A percentile compares a stretch with the other conserved stretches of the same genome.
Conservation (phyloP, 2,113 vertebrate species). For the Jacana jacana region DNA sequence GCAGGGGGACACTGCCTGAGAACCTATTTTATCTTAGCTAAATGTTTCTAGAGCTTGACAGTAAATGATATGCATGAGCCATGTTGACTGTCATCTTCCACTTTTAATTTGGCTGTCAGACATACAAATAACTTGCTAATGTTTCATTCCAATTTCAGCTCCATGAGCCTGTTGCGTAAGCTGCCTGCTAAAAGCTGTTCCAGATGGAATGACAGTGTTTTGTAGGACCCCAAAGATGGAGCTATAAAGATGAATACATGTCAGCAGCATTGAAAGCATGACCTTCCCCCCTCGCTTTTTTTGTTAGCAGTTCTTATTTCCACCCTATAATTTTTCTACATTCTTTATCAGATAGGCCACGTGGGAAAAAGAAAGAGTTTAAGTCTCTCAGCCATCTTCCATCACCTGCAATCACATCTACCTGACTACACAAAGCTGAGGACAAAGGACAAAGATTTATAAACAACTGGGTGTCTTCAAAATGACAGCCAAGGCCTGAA, state of each 20-base stretch:
- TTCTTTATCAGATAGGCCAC: not conserved
- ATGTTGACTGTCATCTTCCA: conserved; percentile 33
- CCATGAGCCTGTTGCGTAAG: not conserved
- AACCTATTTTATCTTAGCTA: conserved; percentile 8
- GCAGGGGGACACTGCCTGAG: not conserved
- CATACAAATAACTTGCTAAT: conserved; percentile 30
- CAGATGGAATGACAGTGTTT: conserved; percentile 12
- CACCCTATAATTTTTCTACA: not conserved
- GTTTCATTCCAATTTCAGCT: conserved; percentile 1
- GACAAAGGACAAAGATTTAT: not conserved
- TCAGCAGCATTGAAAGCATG: conserved; percentile 1
- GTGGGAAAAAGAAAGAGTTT: not conserved
- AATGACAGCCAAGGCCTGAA: not conserved
- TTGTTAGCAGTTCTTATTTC: not conserved
- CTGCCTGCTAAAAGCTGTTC: conserved; percentile 43
- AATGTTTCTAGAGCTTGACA: conserved; percentile 26
- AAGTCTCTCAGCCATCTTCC: not conserved
- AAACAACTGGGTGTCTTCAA: not conserved
- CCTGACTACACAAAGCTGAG: not conserved
- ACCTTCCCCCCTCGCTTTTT: not conserved
- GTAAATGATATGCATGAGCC: conserved; percentile 10
- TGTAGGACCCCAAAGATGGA: not conserved
- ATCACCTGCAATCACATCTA: not conserved
- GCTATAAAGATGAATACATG: not conserved
- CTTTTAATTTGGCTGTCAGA: conserved; percentile 48